Base-by-base conservation (phyloP, 2,888 invertebrate genomes). In the Sturmia bella region DNA sequence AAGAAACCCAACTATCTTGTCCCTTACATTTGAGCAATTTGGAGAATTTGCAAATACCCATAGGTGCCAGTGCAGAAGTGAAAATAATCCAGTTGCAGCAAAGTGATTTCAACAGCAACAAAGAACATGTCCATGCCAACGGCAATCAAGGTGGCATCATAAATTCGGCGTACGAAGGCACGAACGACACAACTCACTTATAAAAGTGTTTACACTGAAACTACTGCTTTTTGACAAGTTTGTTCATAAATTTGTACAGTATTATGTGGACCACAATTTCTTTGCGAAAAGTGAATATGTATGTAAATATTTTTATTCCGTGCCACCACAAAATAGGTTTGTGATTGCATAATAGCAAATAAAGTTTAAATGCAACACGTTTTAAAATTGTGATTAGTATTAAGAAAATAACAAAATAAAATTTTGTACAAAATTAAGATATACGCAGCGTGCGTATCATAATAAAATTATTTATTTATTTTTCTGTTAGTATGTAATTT, bases 1-100 rank as follows among this genome's bases (percentile, higher is more conserved):
- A 70, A 48, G 45, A 15, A 27, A 27, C 11, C 13, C 73, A 75
- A 12, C 61, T 69, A 41, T 52, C 75, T n/a, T 37, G 70, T 45
- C 73, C 83, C 3, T 84, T 87, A 21, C 85, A 86, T 56, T 37
- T 89, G 70, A 87, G 89, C 48, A 86, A 86, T 64, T 81, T 88
- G 50, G 87, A 88, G 21, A 86, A 86, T 76, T 83, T 88, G 3
- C 88, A 88, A 39, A 81, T 88, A 11, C 87, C 89, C 1, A 86
- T 88, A 37, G 87, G 86, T 32, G 76, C 86, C 11, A 82, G 84
- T 41, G 64, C 84, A 12, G 81, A 88, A 63, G 84, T 87, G 0
- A 90, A 89, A 83, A 86, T 88, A 7, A 87, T 89, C 27, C 87
- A 88, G 72, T 61, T 89, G 72, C 90, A 90, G 64, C 89, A 89